These are phyloP conservation scores for Catagonus wagneri DNA, from an alignment of 2,113 vertebrate species.

Conservation along the genomic window DNA sequence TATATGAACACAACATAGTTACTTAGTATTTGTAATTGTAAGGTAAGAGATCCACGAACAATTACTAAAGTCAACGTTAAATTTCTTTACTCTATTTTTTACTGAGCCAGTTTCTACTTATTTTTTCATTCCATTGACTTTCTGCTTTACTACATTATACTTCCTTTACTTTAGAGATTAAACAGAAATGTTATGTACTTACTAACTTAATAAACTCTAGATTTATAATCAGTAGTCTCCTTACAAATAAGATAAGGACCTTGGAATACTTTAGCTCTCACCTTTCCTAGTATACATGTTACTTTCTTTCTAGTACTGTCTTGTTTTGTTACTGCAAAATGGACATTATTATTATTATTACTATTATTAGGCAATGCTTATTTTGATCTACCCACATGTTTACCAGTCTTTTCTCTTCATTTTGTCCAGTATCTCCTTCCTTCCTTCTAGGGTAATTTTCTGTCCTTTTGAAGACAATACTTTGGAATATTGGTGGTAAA, in stretches of 20 bases:
- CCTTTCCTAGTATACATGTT: background rate
- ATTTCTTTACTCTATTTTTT: background rate
- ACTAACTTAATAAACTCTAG: constrained; percentile 13
- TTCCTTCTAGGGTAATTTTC: constrained; percentile 3
- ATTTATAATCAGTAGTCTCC: background rate
- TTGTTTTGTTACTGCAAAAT: background rate
- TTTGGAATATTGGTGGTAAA: constrained; percentile 20
- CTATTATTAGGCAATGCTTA: background rate
- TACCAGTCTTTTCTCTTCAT: background rate
- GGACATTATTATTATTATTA: background rate
- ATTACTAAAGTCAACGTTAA: background rate
- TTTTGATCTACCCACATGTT: background rate
- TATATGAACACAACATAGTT: background rate
- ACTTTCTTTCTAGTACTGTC: background rate
- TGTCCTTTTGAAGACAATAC: background rate
- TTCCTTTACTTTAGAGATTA: constrained; percentile 40
- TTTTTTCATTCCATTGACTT: constrained; percentile 38
- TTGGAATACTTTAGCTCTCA: background rate
- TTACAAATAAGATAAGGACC: background rate
- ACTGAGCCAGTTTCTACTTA: background rate
- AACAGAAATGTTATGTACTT: constrained; percentile 19
- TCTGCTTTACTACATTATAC: background rate
- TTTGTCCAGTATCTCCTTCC: background rate
- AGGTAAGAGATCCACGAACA: background rate
- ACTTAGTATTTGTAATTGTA: constrained; percentile 4